Evolutionary conservation across 2,888 invertebrate species (phyloP).

Genomic region (Lottia gigantea): DNA sequence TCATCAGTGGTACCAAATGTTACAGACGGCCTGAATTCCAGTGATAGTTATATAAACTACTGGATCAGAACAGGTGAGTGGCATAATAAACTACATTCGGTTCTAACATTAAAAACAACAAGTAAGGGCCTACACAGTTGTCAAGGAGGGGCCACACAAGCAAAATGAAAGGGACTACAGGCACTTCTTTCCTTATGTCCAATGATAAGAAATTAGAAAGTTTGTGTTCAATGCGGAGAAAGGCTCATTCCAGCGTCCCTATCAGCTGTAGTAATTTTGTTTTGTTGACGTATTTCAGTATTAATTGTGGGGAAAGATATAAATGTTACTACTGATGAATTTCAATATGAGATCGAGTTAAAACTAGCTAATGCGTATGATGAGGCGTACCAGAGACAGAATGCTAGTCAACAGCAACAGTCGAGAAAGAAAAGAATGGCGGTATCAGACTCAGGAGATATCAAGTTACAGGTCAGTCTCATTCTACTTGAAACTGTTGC

Average conservation of each 20-base stretch:
- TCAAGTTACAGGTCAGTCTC: slow-evolving; percentile 42
- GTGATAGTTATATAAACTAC: background rate
- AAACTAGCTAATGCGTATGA: slow-evolving; percentile 38
- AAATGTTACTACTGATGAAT: slow-evolving; percentile 31
- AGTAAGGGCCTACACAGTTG: too few species aligned
- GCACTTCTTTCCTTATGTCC: too few species aligned
- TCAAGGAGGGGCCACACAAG: too few species aligned
- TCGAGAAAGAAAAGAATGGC: slow-evolving; percentile 37
- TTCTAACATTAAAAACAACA: too few species aligned
- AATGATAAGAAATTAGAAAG: too few species aligned
- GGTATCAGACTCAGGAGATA: slow-evolving; percentile 27
- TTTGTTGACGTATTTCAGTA: slow-evolving; percentile 21
- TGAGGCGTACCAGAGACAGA: slow-evolving; percentile 37
- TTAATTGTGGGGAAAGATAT: slow-evolving; percentile 26
- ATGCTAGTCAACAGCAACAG: slow-evolving; percentile 35
- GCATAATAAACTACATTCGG: too few species aligned
- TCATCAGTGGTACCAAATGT: background rate
- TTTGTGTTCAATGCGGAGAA: too few species aligned
- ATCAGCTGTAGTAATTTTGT: too few species aligned
- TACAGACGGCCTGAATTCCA: background rate
- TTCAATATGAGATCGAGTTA: slow-evolving; percentile 35
- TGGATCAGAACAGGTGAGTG: slow-evolving; percentile 35
- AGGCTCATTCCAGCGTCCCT: too few species aligned
- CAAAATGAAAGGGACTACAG: too few species aligned
- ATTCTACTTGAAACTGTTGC: too few species aligned